A percentile compares a stretch with the other conserved stretches of the same genome.
These are phyloP conservation scores for Lacerta viridis DNA, from an alignment of 2,797 vertebrate species.

Conservation along the genomic window DNA sequence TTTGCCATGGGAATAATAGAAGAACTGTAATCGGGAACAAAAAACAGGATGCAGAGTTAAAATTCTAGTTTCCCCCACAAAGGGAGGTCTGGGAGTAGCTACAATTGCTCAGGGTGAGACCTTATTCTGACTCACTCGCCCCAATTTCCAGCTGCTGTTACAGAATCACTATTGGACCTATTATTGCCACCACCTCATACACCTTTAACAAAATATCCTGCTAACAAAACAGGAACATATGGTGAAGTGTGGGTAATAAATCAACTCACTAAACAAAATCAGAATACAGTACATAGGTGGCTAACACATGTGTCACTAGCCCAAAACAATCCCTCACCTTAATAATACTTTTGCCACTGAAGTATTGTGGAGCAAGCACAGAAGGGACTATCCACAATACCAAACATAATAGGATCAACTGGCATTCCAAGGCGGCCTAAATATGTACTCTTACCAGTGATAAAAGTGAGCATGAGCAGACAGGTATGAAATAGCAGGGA, in stretches of 20 bases:
- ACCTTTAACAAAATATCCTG: neutral
- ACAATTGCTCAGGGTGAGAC: neutral
- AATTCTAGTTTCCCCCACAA: neutral
- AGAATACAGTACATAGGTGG: neutral
- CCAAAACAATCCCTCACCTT: neutral
- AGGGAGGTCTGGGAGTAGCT: too few species aligned
- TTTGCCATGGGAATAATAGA: conserved; percentile 85
- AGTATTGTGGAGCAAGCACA: neutral
- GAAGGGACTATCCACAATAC: neutral
- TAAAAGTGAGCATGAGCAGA: neutral
- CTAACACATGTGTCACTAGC: neutral
- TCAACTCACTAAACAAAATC: neutral
- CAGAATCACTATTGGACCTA: neutral
- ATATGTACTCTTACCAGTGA: neutral
- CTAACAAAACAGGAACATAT: neutral
- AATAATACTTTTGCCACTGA: neutral
- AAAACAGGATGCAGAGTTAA: conserved; percentile 42
- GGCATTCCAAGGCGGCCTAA: neutral
- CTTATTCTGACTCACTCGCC: neutral
- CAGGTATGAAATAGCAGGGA: neutral
- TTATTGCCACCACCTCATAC: neutral
- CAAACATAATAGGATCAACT: conserved; percentile 5
- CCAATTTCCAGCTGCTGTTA: neutral
- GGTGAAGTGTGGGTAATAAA: too few species aligned
- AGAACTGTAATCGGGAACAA: conserved; percentile 84